A percentile compares a stretch with the other conserved stretches of the same genome.
Evolutionary conservation across 2,888 invertebrate genomes (phyloP).

Genomic region (Blera fallax): DNA sequence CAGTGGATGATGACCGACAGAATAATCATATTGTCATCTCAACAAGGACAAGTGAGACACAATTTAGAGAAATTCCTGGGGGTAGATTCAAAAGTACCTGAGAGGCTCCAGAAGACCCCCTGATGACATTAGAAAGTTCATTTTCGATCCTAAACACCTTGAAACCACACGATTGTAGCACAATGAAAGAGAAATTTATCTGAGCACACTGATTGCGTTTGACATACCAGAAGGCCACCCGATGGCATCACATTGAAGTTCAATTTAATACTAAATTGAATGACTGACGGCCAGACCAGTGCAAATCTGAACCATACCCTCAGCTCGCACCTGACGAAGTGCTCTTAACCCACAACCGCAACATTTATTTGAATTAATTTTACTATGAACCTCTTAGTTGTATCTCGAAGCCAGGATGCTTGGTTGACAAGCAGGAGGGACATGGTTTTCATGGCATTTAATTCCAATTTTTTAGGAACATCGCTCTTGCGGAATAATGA

Average conservation of each 20-base stretch:
- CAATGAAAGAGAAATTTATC: no score
- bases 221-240: no score
- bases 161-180: no score
- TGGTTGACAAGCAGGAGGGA: not conserved
- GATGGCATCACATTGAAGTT: not conserved
- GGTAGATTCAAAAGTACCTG: no score
- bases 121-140: no score
- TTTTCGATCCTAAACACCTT: no score
- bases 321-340: not conserved
- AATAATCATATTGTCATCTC: no score
- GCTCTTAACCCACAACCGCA: constrained; percentile 10
- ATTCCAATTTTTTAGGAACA: not conserved
- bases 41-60: no score
- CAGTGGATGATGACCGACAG: no score
- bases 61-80: no score
- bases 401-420: not conserved
- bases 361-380: constrained; percentile 13
- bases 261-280: not conserved
- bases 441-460: not conserved
- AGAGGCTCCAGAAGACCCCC: no score
- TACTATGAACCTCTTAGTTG: constrained; percentile 2
- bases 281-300: not conserved
- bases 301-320: not conserved
- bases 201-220: no score
- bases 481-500: not conserved